These are phyloP conservation scores for Eurytoma adleriae DNA, from an alignment of 2,888 invertebrate genomes.

Conservation along the genomic window DNA sequence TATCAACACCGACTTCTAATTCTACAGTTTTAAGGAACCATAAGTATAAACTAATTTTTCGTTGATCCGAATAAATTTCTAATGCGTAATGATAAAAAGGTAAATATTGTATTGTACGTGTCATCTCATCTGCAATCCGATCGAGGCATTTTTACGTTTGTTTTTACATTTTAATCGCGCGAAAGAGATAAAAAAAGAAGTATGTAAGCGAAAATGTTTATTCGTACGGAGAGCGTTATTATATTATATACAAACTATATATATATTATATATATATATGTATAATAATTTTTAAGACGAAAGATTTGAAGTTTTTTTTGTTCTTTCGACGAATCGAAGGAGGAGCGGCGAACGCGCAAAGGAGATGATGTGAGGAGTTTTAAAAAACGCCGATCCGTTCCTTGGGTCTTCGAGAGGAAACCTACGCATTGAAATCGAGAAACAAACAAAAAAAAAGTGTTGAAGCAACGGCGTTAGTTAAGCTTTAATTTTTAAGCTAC, in stretches of 20 bases:
- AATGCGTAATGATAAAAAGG: too few relatives aligned
- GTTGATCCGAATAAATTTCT: too few relatives aligned
- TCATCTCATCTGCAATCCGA: constrained; percentile 49
- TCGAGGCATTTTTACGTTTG: constrained; percentile 57
- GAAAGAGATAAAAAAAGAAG: constrained; percentile 42
- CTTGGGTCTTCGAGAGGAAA: constrained; percentile 38
- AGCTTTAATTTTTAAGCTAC: constrained; percentile 51
- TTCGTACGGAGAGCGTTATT: constrained; percentile 54
- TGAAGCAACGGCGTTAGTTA: constrained; percentile 29
- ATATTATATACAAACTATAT: constrained; percentile 53
- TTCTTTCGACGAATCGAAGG: constrained; percentile 42
- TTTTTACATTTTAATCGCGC: constrained; percentile 55
- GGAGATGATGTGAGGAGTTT: constrained; percentile 21
- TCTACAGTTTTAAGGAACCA: too few relatives aligned
- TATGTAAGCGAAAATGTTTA: constrained; percentile 54
- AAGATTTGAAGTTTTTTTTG: constrained; percentile 44
- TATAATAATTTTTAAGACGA: constrained; percentile 55
- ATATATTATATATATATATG: constrained; percentile 39
- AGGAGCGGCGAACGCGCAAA: background rate
- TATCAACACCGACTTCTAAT: background rate
- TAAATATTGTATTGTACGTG: constrained; percentile 11
- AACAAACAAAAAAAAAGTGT: constrained; percentile 4
- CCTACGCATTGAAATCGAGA: constrained; percentile 9
- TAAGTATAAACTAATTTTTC: too few relatives aligned
- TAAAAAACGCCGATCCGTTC: constrained; percentile 37